phyloP scores from a whole-genome alignment of 1,140 invertebrate genomes.

The Heterodera carotae region DNA sequence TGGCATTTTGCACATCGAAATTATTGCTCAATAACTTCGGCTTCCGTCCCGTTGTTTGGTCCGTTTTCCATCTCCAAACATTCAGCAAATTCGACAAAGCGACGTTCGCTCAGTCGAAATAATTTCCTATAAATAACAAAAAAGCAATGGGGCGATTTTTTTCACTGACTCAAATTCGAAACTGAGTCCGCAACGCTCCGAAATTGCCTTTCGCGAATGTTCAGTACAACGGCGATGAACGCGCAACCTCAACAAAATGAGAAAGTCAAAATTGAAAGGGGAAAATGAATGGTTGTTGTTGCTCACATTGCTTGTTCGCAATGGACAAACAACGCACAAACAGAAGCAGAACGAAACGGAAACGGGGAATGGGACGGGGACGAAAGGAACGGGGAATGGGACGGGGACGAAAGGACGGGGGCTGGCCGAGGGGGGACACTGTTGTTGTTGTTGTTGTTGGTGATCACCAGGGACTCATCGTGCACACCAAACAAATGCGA shows the following conservation, averaged over 20 bases:
- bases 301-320: background rate
- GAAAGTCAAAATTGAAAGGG: background rate
- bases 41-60: background rate
- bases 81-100: background rate
- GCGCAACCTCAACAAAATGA: background rate
- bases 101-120: background rate
- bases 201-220: background rate
- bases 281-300: background rate
- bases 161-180: constrained; percentile 1
- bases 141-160: background rate
- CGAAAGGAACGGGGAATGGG: too few species aligned
- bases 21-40: background rate
- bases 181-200: constrained; percentile 3
- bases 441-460: too few species aligned
- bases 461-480: too few species aligned
- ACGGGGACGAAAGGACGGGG: too few species aligned
- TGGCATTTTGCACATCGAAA: background rate
- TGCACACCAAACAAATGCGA: too few species aligned
- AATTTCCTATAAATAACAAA: background rate
- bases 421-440: too few species aligned
- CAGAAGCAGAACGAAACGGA: background rate
- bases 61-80: background rate
- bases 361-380: background rate
- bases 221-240: constrained; percentile 7
- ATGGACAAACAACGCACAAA: background rate